Evolutionary conservation across 2,888 invertebrate genomes (phyloP).

Genomic region (Lamellibrachia columna): DNA sequence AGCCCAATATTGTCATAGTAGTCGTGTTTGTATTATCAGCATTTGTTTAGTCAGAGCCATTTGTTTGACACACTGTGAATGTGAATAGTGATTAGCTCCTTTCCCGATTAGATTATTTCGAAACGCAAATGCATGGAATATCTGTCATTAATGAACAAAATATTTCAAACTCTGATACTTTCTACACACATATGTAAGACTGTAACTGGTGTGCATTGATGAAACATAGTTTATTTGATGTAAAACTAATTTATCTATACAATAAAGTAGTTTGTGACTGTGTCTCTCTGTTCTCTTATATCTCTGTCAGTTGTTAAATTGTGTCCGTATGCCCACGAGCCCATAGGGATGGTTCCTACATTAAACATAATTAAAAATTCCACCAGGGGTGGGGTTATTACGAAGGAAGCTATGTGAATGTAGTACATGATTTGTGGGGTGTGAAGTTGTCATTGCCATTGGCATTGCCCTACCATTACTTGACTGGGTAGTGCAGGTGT

Average conservation of each 20-base stretch:
- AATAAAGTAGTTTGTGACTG: too few relatives aligned
- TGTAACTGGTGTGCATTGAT: background rate
- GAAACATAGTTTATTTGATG: background rate
- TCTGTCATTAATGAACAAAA: background rate
- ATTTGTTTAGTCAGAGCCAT: background rate
- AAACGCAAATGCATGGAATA: background rate
- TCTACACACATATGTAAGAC: background rate
- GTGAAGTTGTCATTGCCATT: too few relatives aligned
- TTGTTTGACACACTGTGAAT: background rate
- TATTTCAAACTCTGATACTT: background rate
- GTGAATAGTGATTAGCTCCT: background rate
- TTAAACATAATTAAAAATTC: too few relatives aligned
- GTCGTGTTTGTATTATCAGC: background rate
- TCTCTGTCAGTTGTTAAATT: too few relatives aligned
- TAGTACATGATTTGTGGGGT: too few relatives aligned
- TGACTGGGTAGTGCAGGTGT: too few relatives aligned
- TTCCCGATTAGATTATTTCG: background rate
- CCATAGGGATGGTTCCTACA: too few relatives aligned
- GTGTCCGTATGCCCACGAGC: too few relatives aligned
- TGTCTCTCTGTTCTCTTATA: too few relatives aligned
- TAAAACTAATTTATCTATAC: background rate
- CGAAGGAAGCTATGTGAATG: too few relatives aligned
- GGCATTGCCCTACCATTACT: too few relatives aligned
- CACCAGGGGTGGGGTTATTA: too few relatives aligned
- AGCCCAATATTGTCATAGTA: background rate